These are phyloP conservation scores for Manis javanica DNA, from an alignment of 2,797 vertebrate species.

Conservation along the genomic window DNA sequence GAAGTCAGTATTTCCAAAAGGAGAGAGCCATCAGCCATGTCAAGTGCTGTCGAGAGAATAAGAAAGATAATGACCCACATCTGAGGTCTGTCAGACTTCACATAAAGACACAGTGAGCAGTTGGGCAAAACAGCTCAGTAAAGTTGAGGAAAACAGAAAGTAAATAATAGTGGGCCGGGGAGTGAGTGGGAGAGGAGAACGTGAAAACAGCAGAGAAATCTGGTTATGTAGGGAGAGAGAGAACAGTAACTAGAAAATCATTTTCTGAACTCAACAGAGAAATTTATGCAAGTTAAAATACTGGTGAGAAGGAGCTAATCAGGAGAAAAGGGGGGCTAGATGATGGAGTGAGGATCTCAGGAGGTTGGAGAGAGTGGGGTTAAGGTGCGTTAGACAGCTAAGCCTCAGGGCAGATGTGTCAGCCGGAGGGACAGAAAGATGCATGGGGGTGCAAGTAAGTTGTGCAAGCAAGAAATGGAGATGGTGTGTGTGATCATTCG, in stretches of 20 bases:
- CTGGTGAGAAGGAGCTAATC: not conserved
- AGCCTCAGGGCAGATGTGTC: not conserved
- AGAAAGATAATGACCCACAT: not conserved
- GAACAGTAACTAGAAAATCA: not conserved
- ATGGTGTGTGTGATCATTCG: rapidly evolving
- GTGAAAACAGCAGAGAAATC: not conserved
- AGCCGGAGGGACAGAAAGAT: not conserved
- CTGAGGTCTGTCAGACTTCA: not conserved
- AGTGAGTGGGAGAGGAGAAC: not conserved
- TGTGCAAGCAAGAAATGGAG: not conserved
- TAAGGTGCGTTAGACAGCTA: not conserved
- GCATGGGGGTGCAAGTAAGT: not conserved
- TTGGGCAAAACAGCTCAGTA: not conserved
- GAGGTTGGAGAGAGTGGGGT: not conserved
- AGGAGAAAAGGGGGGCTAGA: not conserved
- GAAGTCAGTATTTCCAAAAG: not conserved
- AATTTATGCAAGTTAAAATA: not conserved
- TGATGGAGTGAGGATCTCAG: not conserved
- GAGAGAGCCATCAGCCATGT: not conserved
- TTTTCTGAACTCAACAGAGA: not conserved
- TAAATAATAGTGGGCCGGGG: not conserved
- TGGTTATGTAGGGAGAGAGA: not conserved
- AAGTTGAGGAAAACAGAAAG: not conserved
- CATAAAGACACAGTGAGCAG: not conserved
- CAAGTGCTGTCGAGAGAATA: not conserved